Conservation (phyloP, 2,113 vertebrate genomes). For the Apeltes quadracus region DNA sequence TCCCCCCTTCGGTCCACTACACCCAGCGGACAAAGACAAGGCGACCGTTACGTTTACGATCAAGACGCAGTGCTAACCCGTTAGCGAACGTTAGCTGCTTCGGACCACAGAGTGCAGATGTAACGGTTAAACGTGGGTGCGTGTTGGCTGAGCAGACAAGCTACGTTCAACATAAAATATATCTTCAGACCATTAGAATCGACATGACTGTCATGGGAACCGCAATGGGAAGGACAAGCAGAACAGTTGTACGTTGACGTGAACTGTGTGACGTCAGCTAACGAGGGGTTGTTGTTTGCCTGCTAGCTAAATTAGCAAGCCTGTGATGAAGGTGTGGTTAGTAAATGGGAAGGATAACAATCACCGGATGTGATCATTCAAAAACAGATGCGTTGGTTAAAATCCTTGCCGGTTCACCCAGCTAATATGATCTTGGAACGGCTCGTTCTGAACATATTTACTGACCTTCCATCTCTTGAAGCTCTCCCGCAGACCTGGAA, state of each 20-base stretch:
- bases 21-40: slow-evolving; percentile 17
- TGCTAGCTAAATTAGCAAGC: slow-evolving; percentile 38
- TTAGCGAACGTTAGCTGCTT: slow-evolving; percentile 26
- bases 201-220: rapidly evolving
- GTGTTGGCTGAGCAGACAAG: not conserved
- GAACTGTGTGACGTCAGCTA: slow-evolving; percentile 39
- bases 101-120: not conserved
- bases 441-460: slow-evolving; percentile 7
- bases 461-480: slow-evolving; percentile 85
- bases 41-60: not conserved
- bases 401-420: not conserved
- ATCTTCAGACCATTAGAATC: too few relatives aligned
- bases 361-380: not conserved
- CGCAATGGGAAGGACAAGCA: not conserved
- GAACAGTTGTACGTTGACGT: not conserved
- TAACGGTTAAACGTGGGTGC: not conserved
- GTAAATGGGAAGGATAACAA: slow-evolving; percentile 1
- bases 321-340: slow-evolving; percentile 27
- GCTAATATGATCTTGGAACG: too few relatives aligned
- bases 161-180: not conserved
- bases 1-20: slow-evolving; percentile 92
- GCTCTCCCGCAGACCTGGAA: slow-evolving; percentile 79
- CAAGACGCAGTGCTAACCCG: not conserved
- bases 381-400: not conserved
- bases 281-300: slow-evolving; percentile 66